A percentile compares a stretch with the other conserved stretches of the same genome.
These are phyloP conservation scores for Conger conger DNA, from an alignment of 2,113 vertebrate species.

Conservation along the genomic window DNA sequence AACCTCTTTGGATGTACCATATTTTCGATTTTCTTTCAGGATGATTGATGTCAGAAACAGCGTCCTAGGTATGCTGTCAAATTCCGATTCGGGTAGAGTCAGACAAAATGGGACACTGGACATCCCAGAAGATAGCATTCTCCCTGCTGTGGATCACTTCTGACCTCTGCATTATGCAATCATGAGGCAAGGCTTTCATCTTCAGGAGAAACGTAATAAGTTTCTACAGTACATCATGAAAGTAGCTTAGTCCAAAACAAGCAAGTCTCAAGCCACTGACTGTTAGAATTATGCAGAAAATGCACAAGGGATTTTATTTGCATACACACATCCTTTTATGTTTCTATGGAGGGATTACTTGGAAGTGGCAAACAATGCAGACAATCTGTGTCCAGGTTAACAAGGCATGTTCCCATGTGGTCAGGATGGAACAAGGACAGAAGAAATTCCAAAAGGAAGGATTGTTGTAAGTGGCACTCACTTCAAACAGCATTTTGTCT, in stretches of 20 bases:
- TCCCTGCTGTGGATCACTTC: neutral
- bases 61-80: neutral
- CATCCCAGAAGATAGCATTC: neutral
- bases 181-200: neutral
- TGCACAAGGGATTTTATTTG: too few species aligned
- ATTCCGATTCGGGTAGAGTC: neutral
- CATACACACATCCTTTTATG: too few species aligned
- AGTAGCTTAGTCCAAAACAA: neutral
- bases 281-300: neutral
- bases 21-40: conserved; percentile 5
- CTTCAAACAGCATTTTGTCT: too few species aligned
- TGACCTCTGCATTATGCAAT: conserved; percentile 3
- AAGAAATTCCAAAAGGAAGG: too few species aligned
- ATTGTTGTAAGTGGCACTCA: too few species aligned
- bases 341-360: too few species aligned
- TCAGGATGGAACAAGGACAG: too few species aligned
- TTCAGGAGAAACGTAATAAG: neutral
- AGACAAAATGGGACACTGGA: neutral
- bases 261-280: neutral
- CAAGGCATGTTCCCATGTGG: too few species aligned
- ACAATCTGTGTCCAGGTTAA: too few species aligned
- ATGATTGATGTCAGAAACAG: conserved; percentile 8
- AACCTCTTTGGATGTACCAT: neutral
- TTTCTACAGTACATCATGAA: neutral
- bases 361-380: too few species aligned